These are phyloP conservation scores for Saccostrea glomerata DNA, from an alignment of 1,140 invertebrate species.

Conservation along the genomic window DNA sequence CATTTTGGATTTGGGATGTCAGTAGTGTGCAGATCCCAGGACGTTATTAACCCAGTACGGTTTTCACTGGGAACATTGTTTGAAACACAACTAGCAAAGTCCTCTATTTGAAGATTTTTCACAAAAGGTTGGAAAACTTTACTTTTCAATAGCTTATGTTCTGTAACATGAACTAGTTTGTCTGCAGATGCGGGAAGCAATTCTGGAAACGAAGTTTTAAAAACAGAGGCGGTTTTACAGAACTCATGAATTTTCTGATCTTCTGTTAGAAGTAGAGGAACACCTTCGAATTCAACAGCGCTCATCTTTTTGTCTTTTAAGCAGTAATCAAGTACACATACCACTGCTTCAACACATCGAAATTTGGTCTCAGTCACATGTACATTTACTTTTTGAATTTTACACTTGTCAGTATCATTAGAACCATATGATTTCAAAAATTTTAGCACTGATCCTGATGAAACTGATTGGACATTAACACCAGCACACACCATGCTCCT, in stretches of 20 bases:
- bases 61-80: not conserved
- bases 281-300: not conserved
- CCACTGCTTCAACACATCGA: not conserved
- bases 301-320: not conserved
- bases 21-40: not conserved
- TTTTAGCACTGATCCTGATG: slow-evolving; percentile 23
- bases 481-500: slow-evolving; percentile 28
- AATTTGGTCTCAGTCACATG: slow-evolving; percentile 34
- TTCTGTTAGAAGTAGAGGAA: slow-evolving; percentile 6
- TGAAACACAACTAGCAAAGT: not conserved
- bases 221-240: not conserved
- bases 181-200: not conserved
- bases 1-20: not conserved
- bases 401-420: slow-evolving; percentile 7
- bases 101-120: not conserved
- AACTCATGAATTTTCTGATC: not conserved
- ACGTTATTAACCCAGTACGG: not conserved
- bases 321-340: slow-evolving; percentile 3
- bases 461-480: slow-evolving; percentile 32
- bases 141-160: not conserved
- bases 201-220: not conserved
- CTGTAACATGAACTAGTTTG: not conserved
- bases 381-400: slow-evolving; percentile 16
- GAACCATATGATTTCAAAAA: slow-evolving; percentile 52
- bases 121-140: not conserved